phyloP scores from a whole-genome alignment of 2,113 vertebrate species.

The Lophura nycthemera region DNA sequence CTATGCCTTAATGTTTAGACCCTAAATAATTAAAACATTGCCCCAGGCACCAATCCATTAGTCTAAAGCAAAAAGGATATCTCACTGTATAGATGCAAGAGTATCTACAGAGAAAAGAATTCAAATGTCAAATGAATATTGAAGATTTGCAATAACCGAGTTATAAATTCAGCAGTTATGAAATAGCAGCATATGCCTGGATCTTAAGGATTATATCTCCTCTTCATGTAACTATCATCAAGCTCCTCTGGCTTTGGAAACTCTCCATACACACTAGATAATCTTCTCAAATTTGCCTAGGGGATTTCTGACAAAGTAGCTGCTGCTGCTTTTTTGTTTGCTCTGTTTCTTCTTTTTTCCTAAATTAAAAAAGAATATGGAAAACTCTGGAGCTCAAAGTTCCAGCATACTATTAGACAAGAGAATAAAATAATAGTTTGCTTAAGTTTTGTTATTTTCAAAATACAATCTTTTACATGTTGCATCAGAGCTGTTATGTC shows the following conservation, averaged over 20 bases:
- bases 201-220: neutral
- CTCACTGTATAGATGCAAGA: neutral
- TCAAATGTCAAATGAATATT: neutral
- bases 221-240: neutral
- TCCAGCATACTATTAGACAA: neutral
- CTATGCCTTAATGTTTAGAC: neutral
- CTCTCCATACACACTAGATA: neutral
- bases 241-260: neutral
- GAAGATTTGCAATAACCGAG: neutral
- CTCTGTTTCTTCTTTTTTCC: neutral
- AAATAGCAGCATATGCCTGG: neutral
- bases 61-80: neutral
- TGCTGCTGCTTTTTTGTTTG: neutral
- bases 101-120: neutral
- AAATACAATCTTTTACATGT: neutral
- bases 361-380: neutral
- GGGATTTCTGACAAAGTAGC: neutral
- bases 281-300: neutral
- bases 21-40: slow-evolving; percentile 17
- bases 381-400: neutral
- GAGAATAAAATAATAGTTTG: neutral
- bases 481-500: neutral
- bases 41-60: neutral
- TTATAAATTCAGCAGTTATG: neutral
- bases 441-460: neutral